Percentiles rank a stretch among this genome's conserved stretches.
Conservation (phyloP, 1,140 invertebrate genomes). For the Vanessa atalanta region DNA sequence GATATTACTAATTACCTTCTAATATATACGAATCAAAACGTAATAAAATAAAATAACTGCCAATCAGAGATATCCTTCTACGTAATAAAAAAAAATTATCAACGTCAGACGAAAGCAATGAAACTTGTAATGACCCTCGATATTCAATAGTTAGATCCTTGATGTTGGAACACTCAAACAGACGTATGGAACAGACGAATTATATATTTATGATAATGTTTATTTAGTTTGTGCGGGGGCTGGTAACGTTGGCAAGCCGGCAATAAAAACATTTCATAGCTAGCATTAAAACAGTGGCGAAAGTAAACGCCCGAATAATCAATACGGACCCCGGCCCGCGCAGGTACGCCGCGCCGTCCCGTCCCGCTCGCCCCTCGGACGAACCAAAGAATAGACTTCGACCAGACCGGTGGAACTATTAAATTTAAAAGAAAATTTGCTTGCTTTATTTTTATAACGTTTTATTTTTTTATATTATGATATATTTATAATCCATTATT, state of each 20-base stretch:
- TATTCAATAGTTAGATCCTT: not conserved
- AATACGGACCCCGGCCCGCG: slow-evolving; percentile 67
- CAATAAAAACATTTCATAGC: slow-evolving; percentile 77
- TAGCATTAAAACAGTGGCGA: slow-evolving; percentile 77
- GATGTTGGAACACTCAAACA: not conserved
- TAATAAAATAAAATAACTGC: not conserved
- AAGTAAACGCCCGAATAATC: slow-evolving; percentile 78
- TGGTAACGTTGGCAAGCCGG: slow-evolving; percentile 51
- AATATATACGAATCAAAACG: too few relatives aligned
- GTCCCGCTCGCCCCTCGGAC: slow-evolving; percentile 35
- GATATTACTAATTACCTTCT: too few relatives aligned
- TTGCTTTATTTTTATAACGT: too few relatives aligned
- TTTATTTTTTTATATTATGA: too few relatives aligned
- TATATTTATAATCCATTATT: too few relatives aligned
- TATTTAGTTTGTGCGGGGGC: slow-evolving; percentile 38
- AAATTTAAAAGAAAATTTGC: too few relatives aligned
- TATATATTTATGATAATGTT: slow-evolving; percentile 43
- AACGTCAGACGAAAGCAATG: not conserved
- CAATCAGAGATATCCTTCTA: not conserved
- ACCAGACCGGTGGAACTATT: not conserved
- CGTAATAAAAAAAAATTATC: not conserved
- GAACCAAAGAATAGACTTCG: slow-evolving; percentile 39
- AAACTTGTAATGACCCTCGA: not conserved
- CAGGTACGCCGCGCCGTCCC: slow-evolving; percentile 59
- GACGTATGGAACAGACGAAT: not conserved